phyloP scores from a whole-genome alignment of 2,113 vertebrate genomes.

The Solenodon paradoxus region DNA sequence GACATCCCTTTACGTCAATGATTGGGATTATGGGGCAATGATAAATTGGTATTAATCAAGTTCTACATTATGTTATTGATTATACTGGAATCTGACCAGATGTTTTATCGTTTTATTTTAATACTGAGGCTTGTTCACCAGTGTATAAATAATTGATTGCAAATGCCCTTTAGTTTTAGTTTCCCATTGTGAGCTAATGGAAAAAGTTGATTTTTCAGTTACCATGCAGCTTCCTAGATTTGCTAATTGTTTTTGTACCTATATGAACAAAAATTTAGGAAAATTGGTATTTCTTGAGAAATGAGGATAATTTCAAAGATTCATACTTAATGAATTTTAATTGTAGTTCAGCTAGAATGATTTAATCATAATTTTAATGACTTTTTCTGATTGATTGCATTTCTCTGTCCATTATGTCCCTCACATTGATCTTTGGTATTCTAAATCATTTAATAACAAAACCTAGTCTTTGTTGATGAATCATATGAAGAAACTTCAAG shows the following conservation, averaged over 20 bases:
- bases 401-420: neutral
- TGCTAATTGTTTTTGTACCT: neutral
- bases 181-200: neutral
- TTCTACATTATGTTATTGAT: neutral
- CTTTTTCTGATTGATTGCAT: neutral
- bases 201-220: neutral
- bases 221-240: neutral
- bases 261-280: neutral
- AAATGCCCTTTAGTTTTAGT: neutral
- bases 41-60: neutral
- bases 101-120: neutral
- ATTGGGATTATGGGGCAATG: neutral
- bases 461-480: conserved; percentile 2
- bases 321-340: conserved; percentile 22
- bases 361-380: neutral
- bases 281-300: neutral
- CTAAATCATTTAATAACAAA: conserved; percentile 20
- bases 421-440: conserved; percentile 12
- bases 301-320: neutral
- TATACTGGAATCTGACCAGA: neutral
- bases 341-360: neutral
- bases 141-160: neutral
- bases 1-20: neutral
- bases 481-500: conserved; percentile 9
- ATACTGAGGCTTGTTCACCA: neutral